Evolutionary conservation across 1,140 invertebrate species (phyloP).

Genomic region (Drosophila eugracilis): DNA sequence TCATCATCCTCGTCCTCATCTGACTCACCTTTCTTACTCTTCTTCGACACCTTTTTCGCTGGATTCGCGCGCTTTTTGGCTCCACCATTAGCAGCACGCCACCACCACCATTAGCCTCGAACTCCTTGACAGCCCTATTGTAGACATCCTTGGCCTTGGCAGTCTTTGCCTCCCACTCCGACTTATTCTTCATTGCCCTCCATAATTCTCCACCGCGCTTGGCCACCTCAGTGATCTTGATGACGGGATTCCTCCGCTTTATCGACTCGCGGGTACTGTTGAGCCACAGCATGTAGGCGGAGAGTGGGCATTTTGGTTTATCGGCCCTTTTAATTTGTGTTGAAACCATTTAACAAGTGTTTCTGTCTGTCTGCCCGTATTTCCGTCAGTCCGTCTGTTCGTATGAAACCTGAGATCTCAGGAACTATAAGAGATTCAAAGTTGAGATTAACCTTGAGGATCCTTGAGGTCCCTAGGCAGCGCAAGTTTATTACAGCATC

Average conservation of each 20-base stretch:
- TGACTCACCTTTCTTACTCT: slow-evolving; percentile 85
- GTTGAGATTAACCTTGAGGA: too few species aligned
- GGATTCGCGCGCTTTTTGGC: slow-evolving; percentile 83
- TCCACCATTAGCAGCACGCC: slow-evolving; percentile 85
- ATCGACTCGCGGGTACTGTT: slow-evolving; percentile 92
- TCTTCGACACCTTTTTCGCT: slow-evolving; percentile 84
- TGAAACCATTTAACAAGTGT: slow-evolving; percentile 48
- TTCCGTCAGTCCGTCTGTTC: too few species aligned
- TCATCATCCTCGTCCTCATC: slow-evolving; percentile 84
- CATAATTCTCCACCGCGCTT: slow-evolving; percentile 95
- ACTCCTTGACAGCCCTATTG: slow-evolving; percentile 93
- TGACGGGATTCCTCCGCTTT: slow-evolving; percentile 92
- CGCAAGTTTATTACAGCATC: too few species aligned
- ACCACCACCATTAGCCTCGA: slow-evolving; percentile 90
- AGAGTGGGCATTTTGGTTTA: slow-evolving; percentile 93
- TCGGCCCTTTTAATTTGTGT: slow-evolving; percentile 89
- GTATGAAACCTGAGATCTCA: too few species aligned
- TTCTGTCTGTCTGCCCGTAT: too few species aligned
- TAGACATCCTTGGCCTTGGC: slow-evolving; percentile 94
- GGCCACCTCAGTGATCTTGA: slow-evolving; percentile 92
- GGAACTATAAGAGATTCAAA: too few species aligned
- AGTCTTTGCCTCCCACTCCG: slow-evolving; percentile 95
- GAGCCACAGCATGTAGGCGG: slow-evolving; percentile 95
- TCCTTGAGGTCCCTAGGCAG: too few species aligned
- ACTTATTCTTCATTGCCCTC: slow-evolving; percentile 92